Conservation (phyloP, 2,113 vertebrate genomes). For the Rhadina sibilatrix region DNA sequence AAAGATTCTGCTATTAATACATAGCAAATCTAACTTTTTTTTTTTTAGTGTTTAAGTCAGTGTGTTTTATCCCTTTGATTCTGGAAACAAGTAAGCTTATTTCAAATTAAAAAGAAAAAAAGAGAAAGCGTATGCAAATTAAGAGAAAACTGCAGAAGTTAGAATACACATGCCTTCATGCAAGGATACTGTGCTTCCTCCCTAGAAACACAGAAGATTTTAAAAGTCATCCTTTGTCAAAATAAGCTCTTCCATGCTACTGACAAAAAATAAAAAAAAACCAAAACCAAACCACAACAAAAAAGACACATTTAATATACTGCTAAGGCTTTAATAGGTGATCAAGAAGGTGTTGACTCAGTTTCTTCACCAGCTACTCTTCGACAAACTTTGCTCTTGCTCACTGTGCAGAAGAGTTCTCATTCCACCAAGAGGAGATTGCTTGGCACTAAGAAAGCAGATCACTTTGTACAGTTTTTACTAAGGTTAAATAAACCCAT, state of each 20-base stretch:
- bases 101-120: neutral
- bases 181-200: neutral
- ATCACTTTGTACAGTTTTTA: conserved; percentile 81
- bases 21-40: neutral
- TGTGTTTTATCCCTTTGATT: conserved; percentile 26
- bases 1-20: neutral
- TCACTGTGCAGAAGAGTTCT: conserved; percentile 4
- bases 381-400: conserved; percentile 6
- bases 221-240: neutral
- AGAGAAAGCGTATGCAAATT: neutral
- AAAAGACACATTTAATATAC: neutral
- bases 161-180: neutral
- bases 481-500: conserved; percentile 75
- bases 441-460: neutral
- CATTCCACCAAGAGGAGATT: neutral
- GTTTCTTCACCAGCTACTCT: neutral
- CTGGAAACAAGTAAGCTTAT: neutral
- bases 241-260: conserved; percentile 34
- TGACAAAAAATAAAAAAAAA: neutral
- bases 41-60: neutral
- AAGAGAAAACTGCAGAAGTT: neutral
- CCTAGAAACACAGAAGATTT: neutral
- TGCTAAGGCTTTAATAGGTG: neutral
- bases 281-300: neutral
- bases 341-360: neutral